Evolutionary conservation across 2,113 vertebrate genomes (phyloP), one percentile per base, ranked within the genome.

Genomic region (Scomber colias): DNA sequence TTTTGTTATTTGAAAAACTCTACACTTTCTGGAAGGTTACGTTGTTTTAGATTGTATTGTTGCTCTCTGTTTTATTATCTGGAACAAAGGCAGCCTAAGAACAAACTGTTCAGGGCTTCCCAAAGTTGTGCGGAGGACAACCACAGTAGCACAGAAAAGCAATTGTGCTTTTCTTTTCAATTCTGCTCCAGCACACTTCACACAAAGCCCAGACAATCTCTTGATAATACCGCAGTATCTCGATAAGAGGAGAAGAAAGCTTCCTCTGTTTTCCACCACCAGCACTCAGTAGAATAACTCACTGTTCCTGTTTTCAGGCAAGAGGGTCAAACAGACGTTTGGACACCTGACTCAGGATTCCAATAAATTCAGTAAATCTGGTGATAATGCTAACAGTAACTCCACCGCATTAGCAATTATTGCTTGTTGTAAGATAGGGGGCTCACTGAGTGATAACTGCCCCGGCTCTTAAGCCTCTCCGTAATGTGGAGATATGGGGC

Each of bases 151-250:
- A 67, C 80, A 59, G 68, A 71, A 89, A 84, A 88, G 74, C 35
- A 89, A 89, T 73, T 85, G 73, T 78, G 76, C 76, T 46, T 82
- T 84, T 82, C 66, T 89, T 83, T 89, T 87, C 82, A 82, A 77
- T 83, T 83, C 78, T 57, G 75, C 79, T 50, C 49, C 62, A 54
- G 75, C 83, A 54, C 85, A 88, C 82, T 86, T 87, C 84, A 90
- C 81, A 91, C 81, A 91, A 89, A 90, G 85, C 73, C 82, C 14
- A 67, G 67, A 72, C 79, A 81, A 90, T 89, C 80, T 86, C 87
- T 74, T 83, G 82, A 89, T 87, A 84, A 89, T 85, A 67, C 79
- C 12, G 11, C 69, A 1, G 50, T 78, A 89, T 85, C 89, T 83
- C 53, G 61, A 89, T 86, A 82, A 90, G 86, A 84, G 53, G 17